Evolutionary conservation across 2,113 vertebrate genomes (phyloP).

Genomic region (Agelaius phoeniceus): DNA sequence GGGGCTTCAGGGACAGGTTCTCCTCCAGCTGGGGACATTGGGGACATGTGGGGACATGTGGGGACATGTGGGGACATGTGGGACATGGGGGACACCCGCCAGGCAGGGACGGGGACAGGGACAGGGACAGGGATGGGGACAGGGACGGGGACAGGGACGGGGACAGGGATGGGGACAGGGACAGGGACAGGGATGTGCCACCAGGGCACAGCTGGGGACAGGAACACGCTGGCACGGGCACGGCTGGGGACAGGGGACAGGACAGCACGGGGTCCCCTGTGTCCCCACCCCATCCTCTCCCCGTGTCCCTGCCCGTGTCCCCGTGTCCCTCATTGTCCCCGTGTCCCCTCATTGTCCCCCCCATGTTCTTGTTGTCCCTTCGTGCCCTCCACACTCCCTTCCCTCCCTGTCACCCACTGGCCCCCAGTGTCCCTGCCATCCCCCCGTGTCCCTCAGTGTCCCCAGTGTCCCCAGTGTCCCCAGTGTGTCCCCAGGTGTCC

Average conservation of each 20-base stretch:
- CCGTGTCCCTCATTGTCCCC: background rate
- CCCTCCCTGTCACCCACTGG: rapidly evolving
- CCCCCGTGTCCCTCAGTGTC: background rate
- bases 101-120: background rate
- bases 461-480: background rate
- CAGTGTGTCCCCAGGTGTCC: background rate
- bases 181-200: background rate
- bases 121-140: background rate
- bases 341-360: background rate
- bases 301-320: background rate
- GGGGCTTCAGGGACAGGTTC: too few species aligned
- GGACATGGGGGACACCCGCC: background rate
- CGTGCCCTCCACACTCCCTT: too few species aligned
- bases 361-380: background rate
- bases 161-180: too few species aligned
- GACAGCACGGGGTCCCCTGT: background rate
- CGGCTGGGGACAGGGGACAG: background rate
- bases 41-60: too few species aligned
- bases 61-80: too few species aligned
- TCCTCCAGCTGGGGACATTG: too few species aligned
- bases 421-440: background rate
- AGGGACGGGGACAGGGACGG: background rate
- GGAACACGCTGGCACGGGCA: too few species aligned
- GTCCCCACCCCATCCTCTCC: background rate
- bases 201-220: background rate